Evolutionary conservation across 2,113 vertebrate species (phyloP).

Genomic region (rat (Rattus norvegicus)): DNA sequence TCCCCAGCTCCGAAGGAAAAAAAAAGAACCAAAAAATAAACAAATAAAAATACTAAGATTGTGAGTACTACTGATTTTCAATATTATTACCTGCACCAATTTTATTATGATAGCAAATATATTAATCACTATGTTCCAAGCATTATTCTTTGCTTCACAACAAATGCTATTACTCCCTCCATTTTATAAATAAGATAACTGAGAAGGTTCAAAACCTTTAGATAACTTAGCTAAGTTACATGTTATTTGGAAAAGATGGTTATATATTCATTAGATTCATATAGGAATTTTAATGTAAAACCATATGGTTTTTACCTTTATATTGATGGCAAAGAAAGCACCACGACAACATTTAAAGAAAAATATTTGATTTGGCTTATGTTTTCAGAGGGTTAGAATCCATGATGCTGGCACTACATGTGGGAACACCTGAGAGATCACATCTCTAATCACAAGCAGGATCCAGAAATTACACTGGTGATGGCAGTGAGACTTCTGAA

Average conservation of each 20-base stretch:
- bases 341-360: not conserved
- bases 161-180: not conserved
- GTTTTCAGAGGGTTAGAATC: not conserved
- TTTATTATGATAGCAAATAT: not conserved
- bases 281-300: not conserved
- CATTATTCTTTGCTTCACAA: not conserved
- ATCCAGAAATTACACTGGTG: not conserved
- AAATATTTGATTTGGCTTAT: not conserved
- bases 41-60: not conserved
- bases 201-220: not conserved
- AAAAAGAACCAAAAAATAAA: too few species aligned
- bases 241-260: too few species aligned
- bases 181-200: not conserved
- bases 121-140: not conserved
- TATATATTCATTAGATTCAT: not conserved
- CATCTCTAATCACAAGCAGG: not conserved
- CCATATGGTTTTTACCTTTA: not conserved
- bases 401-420: not conserved
- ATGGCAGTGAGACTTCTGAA: not conserved
- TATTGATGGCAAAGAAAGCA: not conserved
- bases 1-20: too few species aligned
- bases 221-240: not conserved
- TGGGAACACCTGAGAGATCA: not conserved
- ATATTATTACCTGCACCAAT: not conserved
- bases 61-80: constrained; percentile 23